Base-by-base conservation (phyloP, 2,797 vertebrate genomes). In the Rhodeus uyekii region DNA sequence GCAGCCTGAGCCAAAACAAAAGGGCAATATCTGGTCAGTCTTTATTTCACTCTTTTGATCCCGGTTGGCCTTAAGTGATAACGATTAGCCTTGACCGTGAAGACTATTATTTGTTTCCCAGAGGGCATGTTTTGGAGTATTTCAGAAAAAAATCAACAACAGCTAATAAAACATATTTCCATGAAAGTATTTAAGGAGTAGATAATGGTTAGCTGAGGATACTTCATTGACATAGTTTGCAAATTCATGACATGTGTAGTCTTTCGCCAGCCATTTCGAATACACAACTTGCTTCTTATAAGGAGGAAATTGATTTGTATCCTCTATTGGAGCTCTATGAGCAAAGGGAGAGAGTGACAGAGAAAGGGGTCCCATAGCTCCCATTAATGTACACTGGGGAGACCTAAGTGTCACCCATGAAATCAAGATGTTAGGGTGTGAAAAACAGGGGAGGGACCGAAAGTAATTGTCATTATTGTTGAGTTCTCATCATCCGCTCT, bases 371-470 rank as follows among this genome's bases (percentile, higher is more conserved):
- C 91, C 92, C 92, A 90, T 86, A 89, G 90, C 91, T 87, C 92
- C 90, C 92, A 93, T 94, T 93, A 93, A 90, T 89, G 90, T 91
- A 91, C 92, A 93, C 92, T 90, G 92, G 94, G 93, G 92, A 93
- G 93, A 93, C 89, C 93, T 94, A 94, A 95, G 94, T 95, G 94
- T 95, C 95, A 95, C 94, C 95, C 95, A 95, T 95, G 94, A 95
- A 95, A 95, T 95, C 93, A 90, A 92, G 93, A 95, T 95, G 94
- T 95, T 95, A 95, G 94, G 94, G 94, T 95, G 91, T 94, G 93
- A 95, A 95, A 94, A 94, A 94, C 92, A 91, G 91, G 93, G 95
- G 94, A 92, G 94, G 93, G 91, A 93, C 92, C 92, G 88, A 91
- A 90, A 93, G 94, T 94, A 95, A 95, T 95, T 94, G 92, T 94